A percentile compares a stretch with the other conserved stretches of the same genome.
These are phyloP conservation scores for Nothobranchius furzeri DNA, from an alignment of 2,113 vertebrate genomes.

Conservation along the genomic window DNA sequence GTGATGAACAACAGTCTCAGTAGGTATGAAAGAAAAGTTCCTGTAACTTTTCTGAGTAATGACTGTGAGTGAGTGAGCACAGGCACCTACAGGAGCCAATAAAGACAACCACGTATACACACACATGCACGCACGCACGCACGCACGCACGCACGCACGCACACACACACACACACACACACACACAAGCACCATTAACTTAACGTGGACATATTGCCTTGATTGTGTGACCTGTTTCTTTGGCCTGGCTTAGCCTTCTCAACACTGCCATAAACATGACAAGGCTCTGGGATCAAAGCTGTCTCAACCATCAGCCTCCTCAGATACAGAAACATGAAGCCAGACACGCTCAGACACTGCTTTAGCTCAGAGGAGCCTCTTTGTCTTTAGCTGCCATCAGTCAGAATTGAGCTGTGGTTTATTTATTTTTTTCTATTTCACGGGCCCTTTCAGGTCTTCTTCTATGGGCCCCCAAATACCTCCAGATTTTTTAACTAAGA, in stretches of 20 bases:
- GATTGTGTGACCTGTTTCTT: slow-evolving; percentile 69
- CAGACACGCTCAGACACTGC: slow-evolving; percentile 34
- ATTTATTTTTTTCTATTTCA: slow-evolving; percentile 42
- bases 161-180: slow-evolving; percentile 8
- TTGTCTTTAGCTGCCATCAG: slow-evolving; percentile 53
- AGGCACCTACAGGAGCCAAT: slow-evolving; percentile 43
- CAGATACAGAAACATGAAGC: slow-evolving; percentile 35
- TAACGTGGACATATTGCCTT: slow-evolving; percentile 53
- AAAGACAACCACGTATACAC: slow-evolving; percentile 29
- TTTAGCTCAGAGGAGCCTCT: slow-evolving; percentile 48
- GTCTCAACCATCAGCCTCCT: slow-evolving; percentile 49
- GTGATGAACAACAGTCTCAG: no score
- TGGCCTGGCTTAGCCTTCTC: slow-evolving; percentile 79
- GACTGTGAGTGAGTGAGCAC: slow-evolving; percentile 31
- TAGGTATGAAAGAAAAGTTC: slow-evolving; percentile 1
- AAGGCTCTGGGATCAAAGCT: slow-evolving; percentile 79
- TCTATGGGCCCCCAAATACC: slow-evolving; percentile 35
- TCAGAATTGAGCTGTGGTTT: slow-evolving; percentile 43
- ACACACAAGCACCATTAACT: slow-evolving; percentile 43
- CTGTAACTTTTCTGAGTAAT: slow-evolving; percentile 34
- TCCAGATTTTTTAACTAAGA: slow-evolving; percentile 25
- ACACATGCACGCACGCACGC: not conserved
- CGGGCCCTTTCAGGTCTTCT: slow-evolving; percentile 19
- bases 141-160: not conserved
- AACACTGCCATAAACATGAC: slow-evolving; percentile 84